Evolutionary conservation across 2,113 vertebrate species (phyloP), one percentile per base, ranked within the genome.

Genomic region (Nymphicus hollandicus): DNA sequence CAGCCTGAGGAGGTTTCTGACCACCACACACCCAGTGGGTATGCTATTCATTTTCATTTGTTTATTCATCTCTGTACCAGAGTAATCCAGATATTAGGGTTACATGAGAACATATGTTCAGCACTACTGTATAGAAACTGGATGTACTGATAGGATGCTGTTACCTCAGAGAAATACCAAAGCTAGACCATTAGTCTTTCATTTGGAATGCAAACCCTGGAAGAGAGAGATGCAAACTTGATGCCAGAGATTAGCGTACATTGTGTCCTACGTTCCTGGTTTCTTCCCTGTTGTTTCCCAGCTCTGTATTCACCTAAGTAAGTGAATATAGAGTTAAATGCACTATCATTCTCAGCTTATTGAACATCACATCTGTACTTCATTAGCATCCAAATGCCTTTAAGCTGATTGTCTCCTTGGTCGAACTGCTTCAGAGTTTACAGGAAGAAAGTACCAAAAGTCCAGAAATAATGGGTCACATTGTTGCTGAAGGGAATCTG

Each of bases 341-440:
- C 44, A 35, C 22, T 41, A 8, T 71, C 43, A 2, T 71, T 87
- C 76, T 91, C 72, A 82, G 77, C 22, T 43, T 91, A 47, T 23
- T 87, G 80, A 92, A 56, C 72, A 78, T 74, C 78, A 58, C 50
- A 61, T 74, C 77, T 95, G 64, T 69, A 88, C 39, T 37, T 95
- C 66, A 93, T 97, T 95, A 96, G 50, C 77, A 93, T 85, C 47
- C 73, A 88, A 94, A 88, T 87, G 44, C 82, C 66, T 96, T 43
- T 81, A 78, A 95, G n/a, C n/a, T 82, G 77, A 58, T 72, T 89
- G 73, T 94, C 60, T 90, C 91, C 95, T 95, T 74, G 82, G 85
- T 58, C 87, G 91, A 63, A 37, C 31, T 46, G 63, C 50, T 90
- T 53, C 53, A 61, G 74, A 88, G 72, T 0, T 95, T 49, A 71